These are phyloP conservation scores for Hassar affinis DNA, from an alignment of 2,113 vertebrate species.

Conservation along the genomic window DNA sequence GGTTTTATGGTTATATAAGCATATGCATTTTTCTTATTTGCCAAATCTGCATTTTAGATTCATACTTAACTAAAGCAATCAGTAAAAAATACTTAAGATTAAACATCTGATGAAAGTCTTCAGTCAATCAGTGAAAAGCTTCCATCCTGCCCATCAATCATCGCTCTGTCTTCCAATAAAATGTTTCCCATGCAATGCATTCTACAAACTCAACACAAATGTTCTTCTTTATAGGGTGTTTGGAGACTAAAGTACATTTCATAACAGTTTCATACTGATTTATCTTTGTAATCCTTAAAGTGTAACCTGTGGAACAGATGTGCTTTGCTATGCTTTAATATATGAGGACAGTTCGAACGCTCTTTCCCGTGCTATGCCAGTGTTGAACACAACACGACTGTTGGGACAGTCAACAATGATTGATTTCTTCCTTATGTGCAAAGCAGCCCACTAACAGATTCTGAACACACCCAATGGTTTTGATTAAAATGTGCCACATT, in stretches of 20 bases:
- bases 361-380: conserved; percentile 6
- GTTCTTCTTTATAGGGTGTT: conserved; percentile 12
- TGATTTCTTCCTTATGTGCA: neutral
- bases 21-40: too few relatives aligned
- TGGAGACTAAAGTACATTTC: conserved; percentile 11
- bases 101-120: neutral
- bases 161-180: neutral
- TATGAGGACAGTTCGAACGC: neutral
- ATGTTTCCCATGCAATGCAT: conserved; percentile 16
- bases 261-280: conserved; percentile 10
- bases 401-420: conserved; percentile 3
- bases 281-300: neutral
- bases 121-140: neutral
- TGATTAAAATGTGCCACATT: neutral
- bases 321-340: conserved; percentile 4
- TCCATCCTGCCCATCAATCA: conserved; percentile 17
- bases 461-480: neutral
- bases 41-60: neutral
- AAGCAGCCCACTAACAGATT: neutral
- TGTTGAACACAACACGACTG: conserved; percentile 2
- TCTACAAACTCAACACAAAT: conserved; percentile 26
- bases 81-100: neutral
- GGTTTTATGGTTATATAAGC: neutral
- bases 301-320: conserved; percentile 19
- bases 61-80: neutral